Conservation (phyloP, 35 echinoderm and acorn worm genomes). For the Apostichopus parvimensis region DNA sequence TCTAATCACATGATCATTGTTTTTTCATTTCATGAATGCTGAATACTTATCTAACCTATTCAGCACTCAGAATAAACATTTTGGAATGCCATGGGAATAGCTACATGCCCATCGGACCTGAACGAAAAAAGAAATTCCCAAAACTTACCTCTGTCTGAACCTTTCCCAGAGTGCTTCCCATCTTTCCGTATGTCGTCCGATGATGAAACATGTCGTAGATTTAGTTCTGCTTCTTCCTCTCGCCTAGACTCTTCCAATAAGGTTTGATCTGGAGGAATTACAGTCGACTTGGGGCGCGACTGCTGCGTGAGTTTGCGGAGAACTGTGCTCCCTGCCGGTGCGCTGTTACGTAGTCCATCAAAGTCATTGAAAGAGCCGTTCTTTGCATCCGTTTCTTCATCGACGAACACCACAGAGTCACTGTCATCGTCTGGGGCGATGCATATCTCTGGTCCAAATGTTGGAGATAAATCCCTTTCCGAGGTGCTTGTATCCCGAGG, state of each 20-base stretch:
- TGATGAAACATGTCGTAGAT: slow-evolving; percentile 29
- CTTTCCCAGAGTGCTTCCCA: slow-evolving; percentile 13
- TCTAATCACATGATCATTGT: too few species aligned
- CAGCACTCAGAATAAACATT: too few species aligned
- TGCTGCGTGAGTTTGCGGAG: slow-evolving; percentile 42
- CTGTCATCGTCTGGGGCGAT: slow-evolving; percentile 72
- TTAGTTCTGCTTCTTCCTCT: not conserved
- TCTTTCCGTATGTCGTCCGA: slow-evolving; percentile 41
- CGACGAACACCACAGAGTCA: slow-evolving; percentile 74
- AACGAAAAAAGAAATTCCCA: not conserved
- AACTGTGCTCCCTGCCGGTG: slow-evolving; percentile 54
- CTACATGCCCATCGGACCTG: too few species aligned
- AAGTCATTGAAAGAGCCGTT: slow-evolving; percentile 74
- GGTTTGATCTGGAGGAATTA: slow-evolving; percentile 62
- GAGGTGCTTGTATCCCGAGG: slow-evolving; percentile 61
- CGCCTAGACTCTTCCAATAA: slow-evolving; percentile 54
- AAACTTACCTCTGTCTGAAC: slow-evolving; percentile 47
- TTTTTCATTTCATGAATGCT: too few species aligned
- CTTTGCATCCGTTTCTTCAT: slow-evolving; percentile 74
- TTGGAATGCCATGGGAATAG: too few species aligned
- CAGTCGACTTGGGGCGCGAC: slow-evolving; percentile 72
- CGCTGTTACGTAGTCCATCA: slow-evolving; percentile 77
- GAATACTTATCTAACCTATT: too few species aligned
- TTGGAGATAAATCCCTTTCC: slow-evolving; percentile 50
- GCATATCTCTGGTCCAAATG: slow-evolving; percentile 46